Percentiles rank a stretch among this genome's conserved stretches.
These are phyloP conservation scores for Halcyon badia DNA, from an alignment of 2,797 vertebrate genomes.

Conservation along the genomic window DNA sequence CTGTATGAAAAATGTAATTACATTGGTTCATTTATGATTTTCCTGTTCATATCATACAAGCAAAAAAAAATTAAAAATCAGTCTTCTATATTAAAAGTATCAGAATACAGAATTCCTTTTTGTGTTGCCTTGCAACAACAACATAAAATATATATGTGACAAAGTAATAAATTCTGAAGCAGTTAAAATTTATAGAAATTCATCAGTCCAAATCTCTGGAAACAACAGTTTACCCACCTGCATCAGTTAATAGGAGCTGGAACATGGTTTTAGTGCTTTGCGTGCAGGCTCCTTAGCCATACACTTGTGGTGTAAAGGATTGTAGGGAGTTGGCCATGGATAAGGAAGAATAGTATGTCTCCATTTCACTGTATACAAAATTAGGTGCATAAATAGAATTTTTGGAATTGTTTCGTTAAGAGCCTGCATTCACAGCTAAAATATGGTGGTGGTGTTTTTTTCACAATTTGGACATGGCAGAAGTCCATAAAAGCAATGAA, in stretches of 20 bases:
- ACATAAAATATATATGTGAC: background rate
- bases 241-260: background rate
- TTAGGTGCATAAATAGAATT: background rate
- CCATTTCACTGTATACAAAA: background rate
- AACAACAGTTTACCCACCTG: background rate
- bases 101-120: background rate
- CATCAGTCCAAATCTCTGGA: background rate
- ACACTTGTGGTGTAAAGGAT: background rate
- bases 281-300: background rate
- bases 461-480: background rate
- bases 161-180: background rate
- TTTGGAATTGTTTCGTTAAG: background rate
- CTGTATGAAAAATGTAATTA: background rate
- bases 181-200: background rate
- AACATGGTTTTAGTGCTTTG: background rate
- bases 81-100: background rate
- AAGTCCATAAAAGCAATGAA: background rate
- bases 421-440: background rate
- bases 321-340: background rate
- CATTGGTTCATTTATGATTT: background rate
- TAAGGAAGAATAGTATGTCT: background rate
- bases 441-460: accelerated
- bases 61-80: background rate
- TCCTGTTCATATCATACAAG: background rate
- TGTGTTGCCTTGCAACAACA: background rate